Base-by-base conservation (phyloP, 2,113 vertebrate genomes). In the Lonchura striata region DNA sequence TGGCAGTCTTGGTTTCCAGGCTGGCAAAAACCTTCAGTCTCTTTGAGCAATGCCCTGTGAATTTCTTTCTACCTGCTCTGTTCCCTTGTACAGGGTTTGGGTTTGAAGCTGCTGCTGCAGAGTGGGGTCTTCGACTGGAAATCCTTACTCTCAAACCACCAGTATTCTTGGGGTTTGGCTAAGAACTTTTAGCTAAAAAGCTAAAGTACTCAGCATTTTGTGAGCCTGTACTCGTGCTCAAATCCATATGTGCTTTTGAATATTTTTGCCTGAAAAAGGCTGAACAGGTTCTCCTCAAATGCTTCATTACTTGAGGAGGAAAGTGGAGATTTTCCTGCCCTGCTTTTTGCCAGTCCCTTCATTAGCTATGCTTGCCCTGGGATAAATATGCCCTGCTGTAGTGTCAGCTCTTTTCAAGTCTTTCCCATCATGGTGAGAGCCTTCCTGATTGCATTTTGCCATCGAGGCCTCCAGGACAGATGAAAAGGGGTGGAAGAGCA, bases 41-140 rank as follows among this genome's bases (percentile, higher is more conserved):
- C 25, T 31, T 70, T 68, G 39, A 41, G 30, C 0, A 0, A 25
- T 77, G 37, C 8, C 37, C 21, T 65, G 0, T 37, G n/a, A 49
- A 11, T 81, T 69, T 31, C 12, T 44, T 75, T 75, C 35, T 1
- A 0, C 53, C 61, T 46, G 20, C 54, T 46, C 31, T 60, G 27
- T 63, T 82, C 11, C 41, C 23, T 33, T 30, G 50, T 33, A 27
- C 16, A 65, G 22, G 4, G 21, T 41, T 68, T 71, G 27, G 25
- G 8, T 81, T 80, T 68, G 50, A 65, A 82, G 47, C 64, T 81
- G 49, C 54, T 68, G 39, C 39, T 66, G 69, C 23, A 25, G 39
- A 82, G 27, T 16, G 39, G 35, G 30, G 23, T 74, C 25, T 61
- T 91, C 7, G 6, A 13, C 2, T 81, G 60, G 44, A 80, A 94